These are phyloP conservation scores for Bombus vancouverensis DNA, from an alignment of 1,140 invertebrate genomes.

Conservation along the genomic window DNA sequence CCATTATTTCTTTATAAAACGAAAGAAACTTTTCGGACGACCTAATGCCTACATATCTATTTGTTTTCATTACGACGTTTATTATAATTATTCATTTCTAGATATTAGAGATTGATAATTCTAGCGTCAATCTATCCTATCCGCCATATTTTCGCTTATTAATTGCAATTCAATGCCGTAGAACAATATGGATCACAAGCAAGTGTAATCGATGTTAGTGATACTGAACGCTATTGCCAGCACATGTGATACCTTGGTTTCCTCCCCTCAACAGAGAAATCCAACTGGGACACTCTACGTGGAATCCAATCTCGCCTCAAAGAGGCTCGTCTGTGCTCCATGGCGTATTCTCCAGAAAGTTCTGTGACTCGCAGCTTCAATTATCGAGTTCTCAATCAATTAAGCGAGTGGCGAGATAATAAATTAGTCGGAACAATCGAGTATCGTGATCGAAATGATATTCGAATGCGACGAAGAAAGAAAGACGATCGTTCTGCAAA, in stretches of 20 bases:
- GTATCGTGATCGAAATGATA: neutral
- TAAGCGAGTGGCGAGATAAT: neutral
- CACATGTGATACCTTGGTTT: neutral
- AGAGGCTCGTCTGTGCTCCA: neutral
- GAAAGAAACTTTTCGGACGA: too few relatives aligned
- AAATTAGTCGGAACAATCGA: neutral
- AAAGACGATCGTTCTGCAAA: neutral
- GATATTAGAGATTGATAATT: neutral
- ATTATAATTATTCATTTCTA: too few relatives aligned
- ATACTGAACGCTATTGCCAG: neutral
- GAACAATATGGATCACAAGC: neutral
- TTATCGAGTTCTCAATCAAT: neutral
- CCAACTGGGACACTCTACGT: neutral
- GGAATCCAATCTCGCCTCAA: slow-evolving; percentile 11
- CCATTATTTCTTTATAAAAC: too few relatives aligned
- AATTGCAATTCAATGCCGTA: neutral
- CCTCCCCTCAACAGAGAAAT: neutral
- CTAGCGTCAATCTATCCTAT: neutral
- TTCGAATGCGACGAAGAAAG: neutral
- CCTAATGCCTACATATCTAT: too few relatives aligned
- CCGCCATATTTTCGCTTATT: neutral
- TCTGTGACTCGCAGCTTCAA: neutral
- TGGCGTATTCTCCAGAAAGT: neutral
- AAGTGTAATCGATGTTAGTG: neutral
- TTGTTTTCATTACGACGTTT: too few relatives aligned